phyloP scores from a whole-genome alignment of 2,888 invertebrate species.

The Serripes groenlandicus region DNA sequence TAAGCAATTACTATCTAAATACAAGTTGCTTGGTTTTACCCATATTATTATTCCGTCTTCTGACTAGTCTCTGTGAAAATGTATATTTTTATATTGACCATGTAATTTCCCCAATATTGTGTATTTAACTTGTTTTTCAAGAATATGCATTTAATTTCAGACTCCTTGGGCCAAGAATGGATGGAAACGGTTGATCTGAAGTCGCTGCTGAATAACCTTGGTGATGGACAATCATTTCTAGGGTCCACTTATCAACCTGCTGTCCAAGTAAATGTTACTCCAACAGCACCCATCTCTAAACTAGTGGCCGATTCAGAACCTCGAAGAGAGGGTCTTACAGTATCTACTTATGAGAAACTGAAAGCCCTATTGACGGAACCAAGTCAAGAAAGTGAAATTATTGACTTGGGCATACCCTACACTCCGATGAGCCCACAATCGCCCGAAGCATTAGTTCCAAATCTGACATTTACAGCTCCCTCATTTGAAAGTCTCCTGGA shows the following conservation, averaged over 20 bases:
- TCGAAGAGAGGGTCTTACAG: constrained; percentile 48
- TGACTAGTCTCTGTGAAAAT: no score
- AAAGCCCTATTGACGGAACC: constrained; percentile 53
- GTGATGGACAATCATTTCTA: neutral
- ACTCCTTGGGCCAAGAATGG: constrained; percentile 76
- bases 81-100: no score
- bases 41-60: no score
- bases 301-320: constrained; percentile 29
- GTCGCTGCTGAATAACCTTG: constrained; percentile 61
- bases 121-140: neutral
- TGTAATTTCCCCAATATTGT: no score
- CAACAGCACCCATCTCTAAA: neutral
- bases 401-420: neutral
- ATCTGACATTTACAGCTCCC: constrained; percentile 36
- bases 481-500: constrained; percentile 12
- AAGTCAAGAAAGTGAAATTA: neutral
- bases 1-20: no score
- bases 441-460: constrained; percentile 52
- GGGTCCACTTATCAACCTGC: neutral
- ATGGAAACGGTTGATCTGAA: constrained; percentile 77
- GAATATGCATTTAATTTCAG: constrained; percentile 64
- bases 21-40: no score
- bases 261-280: neutral
- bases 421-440: constrained; percentile 1
- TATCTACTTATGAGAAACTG: constrained; percentile 57